phyloP scores from a whole-genome alignment of 2,113 vertebrate genomes.

The Tragelaphus buxtoni region DNA sequence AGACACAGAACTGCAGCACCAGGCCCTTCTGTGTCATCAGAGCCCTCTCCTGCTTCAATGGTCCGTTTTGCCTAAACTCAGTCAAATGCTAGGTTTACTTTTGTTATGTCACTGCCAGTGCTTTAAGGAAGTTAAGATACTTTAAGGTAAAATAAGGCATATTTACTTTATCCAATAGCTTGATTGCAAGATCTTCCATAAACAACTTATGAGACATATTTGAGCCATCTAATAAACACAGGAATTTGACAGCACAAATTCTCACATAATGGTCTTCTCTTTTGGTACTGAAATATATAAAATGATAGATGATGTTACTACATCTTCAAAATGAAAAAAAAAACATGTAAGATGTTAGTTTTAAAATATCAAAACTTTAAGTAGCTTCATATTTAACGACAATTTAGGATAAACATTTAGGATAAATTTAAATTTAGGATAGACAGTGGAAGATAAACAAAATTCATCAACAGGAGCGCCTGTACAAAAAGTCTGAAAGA shows the following conservation, averaged over 20 bases:
- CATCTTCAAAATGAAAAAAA: not conserved
- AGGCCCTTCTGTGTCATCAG: accelerated
- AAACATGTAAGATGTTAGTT: not conserved
- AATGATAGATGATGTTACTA: not conserved
- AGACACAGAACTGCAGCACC: not conserved
- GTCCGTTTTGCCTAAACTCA: not conserved
- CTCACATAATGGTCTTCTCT: conserved; percentile 92
- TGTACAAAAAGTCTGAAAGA: not conserved
- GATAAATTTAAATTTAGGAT: not conserved
- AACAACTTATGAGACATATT: conserved; percentile 82
- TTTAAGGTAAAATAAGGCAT: not conserved
- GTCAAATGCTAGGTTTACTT: not conserved
- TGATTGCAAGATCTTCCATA: conserved; percentile 86
- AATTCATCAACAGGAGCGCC: not conserved
- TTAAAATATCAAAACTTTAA: not conserved
- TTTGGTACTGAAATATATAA: conserved; percentile 83
- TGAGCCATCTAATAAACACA: conserved; percentile 86
- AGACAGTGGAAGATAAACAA: not conserved
- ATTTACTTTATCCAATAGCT: conserved; percentile 89
- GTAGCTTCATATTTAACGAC: not conserved
- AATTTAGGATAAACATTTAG: not conserved
- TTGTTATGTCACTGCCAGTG: not conserved
- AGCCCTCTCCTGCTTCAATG: too few species aligned
- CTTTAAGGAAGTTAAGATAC: not conserved
- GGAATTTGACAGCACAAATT: conserved; percentile 87